These are phyloP conservation scores for Panurus biarmicus DNA, from an alignment of 2,113 vertebrate species.

Conservation along the genomic window DNA sequence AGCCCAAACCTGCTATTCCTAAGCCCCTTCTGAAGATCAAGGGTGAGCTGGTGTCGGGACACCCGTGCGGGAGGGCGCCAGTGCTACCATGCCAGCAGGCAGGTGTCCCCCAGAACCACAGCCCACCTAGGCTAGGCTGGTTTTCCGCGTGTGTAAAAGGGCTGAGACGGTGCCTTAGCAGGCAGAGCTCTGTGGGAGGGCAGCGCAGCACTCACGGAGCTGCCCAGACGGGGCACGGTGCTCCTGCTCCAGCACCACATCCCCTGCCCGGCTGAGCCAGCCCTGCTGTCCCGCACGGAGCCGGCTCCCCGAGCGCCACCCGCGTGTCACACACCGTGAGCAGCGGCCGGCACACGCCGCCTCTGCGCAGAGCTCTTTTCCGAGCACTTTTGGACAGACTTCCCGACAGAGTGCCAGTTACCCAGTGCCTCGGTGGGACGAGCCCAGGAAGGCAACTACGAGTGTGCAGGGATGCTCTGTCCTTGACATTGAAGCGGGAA, in stretches of 20 bases:
- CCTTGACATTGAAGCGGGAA: background rate
- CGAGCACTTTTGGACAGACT: fast-evolving
- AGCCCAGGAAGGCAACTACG: background rate
- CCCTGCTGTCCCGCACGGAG: background rate
- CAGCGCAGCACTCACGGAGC: background rate
- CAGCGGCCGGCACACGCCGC: background rate
- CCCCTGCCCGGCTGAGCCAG: background rate
- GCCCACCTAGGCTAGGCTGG: fast-evolving
- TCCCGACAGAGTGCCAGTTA: background rate
- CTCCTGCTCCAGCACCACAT: fast-evolving
- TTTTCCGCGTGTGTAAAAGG: fast-evolving
- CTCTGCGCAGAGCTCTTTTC: background rate
- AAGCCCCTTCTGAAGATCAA: background rate
- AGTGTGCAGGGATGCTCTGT: background rate
- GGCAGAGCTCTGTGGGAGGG: fast-evolving
- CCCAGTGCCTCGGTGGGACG: background rate
- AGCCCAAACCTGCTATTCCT: background rate
- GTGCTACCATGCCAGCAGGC: background rate
- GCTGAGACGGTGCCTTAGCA: fast-evolving
- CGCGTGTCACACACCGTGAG: background rate
- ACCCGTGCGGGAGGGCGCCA: fast-evolving
- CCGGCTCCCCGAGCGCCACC: background rate
- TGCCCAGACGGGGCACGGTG: fast-evolving
- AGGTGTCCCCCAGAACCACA: background rate
- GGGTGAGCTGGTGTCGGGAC: background rate